Percentiles rank a stretch among this genome's conserved stretches.
Conservation (phyloP, 2,113 vertebrate genomes). For the Protobothrops mucrosquamatus region DNA sequence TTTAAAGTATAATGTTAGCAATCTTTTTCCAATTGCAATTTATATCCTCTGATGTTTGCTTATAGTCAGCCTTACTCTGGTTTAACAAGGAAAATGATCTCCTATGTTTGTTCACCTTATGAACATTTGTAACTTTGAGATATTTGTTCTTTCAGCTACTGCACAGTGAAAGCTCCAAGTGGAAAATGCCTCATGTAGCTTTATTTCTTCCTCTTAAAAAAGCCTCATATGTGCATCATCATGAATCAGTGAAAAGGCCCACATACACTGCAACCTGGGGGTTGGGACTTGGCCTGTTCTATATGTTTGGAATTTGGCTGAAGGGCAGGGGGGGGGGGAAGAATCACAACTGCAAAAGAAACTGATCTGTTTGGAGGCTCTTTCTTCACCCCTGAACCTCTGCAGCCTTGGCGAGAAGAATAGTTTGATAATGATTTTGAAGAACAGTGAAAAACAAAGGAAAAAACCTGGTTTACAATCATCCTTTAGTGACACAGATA, state of each 20-base stretch:
- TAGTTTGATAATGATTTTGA: slow-evolving; percentile 43
- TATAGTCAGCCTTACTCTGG: neutral
- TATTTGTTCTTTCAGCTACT: neutral
- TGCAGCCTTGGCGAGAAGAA: slow-evolving; percentile 31
- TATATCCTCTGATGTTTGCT: neutral
- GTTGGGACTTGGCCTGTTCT: slow-evolving; percentile 38
- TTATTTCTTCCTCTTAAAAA: neutral
- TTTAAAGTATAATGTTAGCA: neutral
- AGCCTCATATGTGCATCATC: neutral
- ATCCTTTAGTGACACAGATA: slow-evolving; percentile 65
- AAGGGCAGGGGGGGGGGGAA: neutral
- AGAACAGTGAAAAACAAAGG: slow-evolving; percentile 41
- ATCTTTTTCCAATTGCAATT: neutral
- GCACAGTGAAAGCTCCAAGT: neutral
- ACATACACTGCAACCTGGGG: neutral
- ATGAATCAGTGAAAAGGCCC: neutral
- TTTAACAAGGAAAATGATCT: neutral
- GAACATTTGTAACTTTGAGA: neutral
- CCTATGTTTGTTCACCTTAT: neutral
- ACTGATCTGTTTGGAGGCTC: slow-evolving; percentile 32
- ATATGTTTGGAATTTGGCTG: slow-evolving; percentile 45
- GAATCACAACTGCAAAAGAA: neutral
- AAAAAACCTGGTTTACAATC: slow-evolving; percentile 55
- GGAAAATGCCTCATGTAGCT: neutral
- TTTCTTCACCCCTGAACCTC: slow-evolving; percentile 51